Evolutionary conservation across 2,797 vertebrate species (phyloP), one percentile per base, ranked within the genome.

Genomic region (Parambassis ranga): DNA sequence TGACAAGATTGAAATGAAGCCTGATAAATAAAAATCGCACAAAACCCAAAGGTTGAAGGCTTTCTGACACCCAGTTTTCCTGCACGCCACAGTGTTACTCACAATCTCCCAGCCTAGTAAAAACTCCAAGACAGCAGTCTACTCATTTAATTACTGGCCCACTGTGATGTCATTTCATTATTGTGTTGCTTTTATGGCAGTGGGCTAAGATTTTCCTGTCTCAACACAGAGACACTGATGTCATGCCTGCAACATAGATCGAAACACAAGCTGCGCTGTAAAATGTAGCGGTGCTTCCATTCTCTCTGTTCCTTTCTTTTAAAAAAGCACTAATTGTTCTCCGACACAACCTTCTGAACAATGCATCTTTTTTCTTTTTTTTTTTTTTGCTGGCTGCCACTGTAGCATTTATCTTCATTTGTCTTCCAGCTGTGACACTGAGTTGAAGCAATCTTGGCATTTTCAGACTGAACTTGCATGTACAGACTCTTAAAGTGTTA

Each of bases 81-180:
- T 51, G 46, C 14, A 3, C 32, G 39, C 63, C 56, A 58, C 51
- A 61, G 7, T 51, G 74, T 77, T 84, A 58, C 65, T 79, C 84
- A 78, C 79, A 71, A 60, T 59, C 74, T 82, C 68, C 51, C 60
- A 78, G 49, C 49, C 85, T 65, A 38, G 70, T 88, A 83, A 89
- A 80, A 86, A 65, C 60, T 73, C 79, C 66, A 77, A 65, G 72
- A 81, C 67, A 80, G 86, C 79, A 72, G 86, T 84, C 87, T 90
- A 86, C 74, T 82, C 72, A 68, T 89, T 85, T 89, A 89, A 88
- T 92, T 83, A 88, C 70, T 57, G 71, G 47, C 77, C 53, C 63
- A 30, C 79, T 83, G 77, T 88, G 78, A 89, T 87, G 79, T 83
- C 69, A 88, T 88, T 91, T 90, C 84, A 88, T 87, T 86, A 87